Conservation (phyloP, 2,797 vertebrate genomes). For the Denticeps clupeoides region DNA sequence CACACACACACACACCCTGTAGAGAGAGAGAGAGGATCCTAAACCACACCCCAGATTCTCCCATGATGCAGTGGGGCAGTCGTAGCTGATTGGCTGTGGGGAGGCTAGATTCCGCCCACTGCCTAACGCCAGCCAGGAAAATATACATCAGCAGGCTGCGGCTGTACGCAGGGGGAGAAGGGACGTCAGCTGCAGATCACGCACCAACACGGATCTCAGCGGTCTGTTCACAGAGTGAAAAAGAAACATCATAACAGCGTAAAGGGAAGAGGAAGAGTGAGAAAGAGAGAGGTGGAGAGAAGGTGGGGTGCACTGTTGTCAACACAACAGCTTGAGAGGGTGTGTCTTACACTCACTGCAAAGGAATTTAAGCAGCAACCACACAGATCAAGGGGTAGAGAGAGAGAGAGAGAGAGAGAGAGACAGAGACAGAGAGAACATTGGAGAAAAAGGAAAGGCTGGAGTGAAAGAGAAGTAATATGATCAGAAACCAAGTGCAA, state of each 20-base stretch:
- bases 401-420: neutral
- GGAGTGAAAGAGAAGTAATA: conserved; percentile 1
- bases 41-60: conserved; percentile 33
- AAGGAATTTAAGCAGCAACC: conserved; percentile 50
- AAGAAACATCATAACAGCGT: neutral
- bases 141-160: conserved; percentile 27
- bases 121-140: conserved; percentile 33
- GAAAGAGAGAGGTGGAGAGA: neutral
- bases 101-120: conserved; percentile 24
- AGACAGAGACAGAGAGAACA: neutral
- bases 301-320: neutral
- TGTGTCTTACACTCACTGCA: conserved; percentile 56
- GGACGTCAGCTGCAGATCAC: neutral
- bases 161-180: conserved; percentile 24
- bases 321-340: conserved; percentile 35
- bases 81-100: conserved; percentile 39
- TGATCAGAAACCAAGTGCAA: no score
- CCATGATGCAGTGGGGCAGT: conserved; percentile 26
- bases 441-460: neutral
- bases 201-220: neutral
- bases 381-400: no score
- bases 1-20: conserved; percentile 24
- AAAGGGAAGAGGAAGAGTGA: neutral
- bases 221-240: neutral
- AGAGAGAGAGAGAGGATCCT: conserved; percentile 28